Conservation (phyloP, 2,888 invertebrate species). For the Gymnoscelis rufifasciata region DNA sequence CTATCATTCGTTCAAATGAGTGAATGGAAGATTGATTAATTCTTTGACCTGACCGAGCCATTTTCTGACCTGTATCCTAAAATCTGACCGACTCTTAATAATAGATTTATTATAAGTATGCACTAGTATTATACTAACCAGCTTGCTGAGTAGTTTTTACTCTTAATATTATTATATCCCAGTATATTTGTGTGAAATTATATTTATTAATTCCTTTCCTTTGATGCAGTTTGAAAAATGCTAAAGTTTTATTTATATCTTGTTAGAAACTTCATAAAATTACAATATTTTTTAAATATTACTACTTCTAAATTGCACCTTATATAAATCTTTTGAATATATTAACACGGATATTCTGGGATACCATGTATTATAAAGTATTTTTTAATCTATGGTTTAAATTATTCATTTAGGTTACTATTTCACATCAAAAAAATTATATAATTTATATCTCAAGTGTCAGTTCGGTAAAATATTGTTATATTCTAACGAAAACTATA, state of each 20-base stretch:
- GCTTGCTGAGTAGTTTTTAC: conserved; percentile 26
- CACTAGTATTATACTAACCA: conserved; percentile 22
- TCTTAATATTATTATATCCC: conserved; percentile 11
- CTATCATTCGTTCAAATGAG: no score
- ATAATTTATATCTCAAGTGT: no score
- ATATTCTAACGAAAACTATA: no score
- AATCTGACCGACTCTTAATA: background rate
- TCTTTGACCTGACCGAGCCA: background rate
- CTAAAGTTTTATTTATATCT: background rate
- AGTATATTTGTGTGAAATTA: background rate
- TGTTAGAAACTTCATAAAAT: no score
- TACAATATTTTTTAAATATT: no score
- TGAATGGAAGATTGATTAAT: no score
- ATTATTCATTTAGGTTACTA: no score
- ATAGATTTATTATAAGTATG: conserved; percentile 8
- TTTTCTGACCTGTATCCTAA: background rate
- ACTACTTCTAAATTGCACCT: no score
- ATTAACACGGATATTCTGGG: background rate
- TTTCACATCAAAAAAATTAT: no score
- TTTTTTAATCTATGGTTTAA: conserved; percentile 2
- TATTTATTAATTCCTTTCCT: no score
- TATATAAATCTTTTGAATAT: background rate
- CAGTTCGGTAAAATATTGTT: no score
- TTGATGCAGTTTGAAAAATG: no score
- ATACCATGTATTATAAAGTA: background rate